Base-by-base conservation (phyloP, 2,797 vertebrate genomes). In the Lithobates pipiens region DNA sequence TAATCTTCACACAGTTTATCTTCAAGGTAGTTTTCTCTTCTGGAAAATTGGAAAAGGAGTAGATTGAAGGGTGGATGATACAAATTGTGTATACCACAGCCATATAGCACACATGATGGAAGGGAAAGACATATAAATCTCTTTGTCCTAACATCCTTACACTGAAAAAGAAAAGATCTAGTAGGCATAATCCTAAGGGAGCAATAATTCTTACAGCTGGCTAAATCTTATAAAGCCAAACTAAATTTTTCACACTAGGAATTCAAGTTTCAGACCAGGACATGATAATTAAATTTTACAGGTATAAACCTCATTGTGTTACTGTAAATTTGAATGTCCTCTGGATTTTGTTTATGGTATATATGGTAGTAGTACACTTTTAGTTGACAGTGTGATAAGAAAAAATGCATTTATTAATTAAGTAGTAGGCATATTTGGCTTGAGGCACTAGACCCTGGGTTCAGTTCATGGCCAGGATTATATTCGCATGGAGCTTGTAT, bases 41-140 rank as follows among this genome's bases (percentile, higher is more conserved):
- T n/a, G 61, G 61, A 68, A 84, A 77, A 71, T 79, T 80, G 83
- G 77, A 80, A 85, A 84, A 61, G 36, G 46, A 84, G 75, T 57
- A 77, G 27, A 84, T 50, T 71, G 32, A 57, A 77, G 65, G 70
- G 67, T 63, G n/a, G 50, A 29, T 70, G 15, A 77, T 42, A 50
- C 44, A 50, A 75, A 36, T 65, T 65, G 42, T 50, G 76, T 70
- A 71, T 72, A 27, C 68, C 39, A 7, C 25, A 13, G 69, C 42
- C 46, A 25, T 70, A 57, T 54, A 67, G 61, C 21, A 15, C 25
- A 67, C 13, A 29, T 29, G 11, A 67, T 15, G 27, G 65, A 67
- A 67, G 3, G 27, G 5, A 29, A 67, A 25, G n/a, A 67, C 65
- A 2, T 25, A 67, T 67, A 6, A 23, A 23, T 8, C 1, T 3